Base-by-base conservation (phyloP, 2,113 vertebrate genomes). In the Anoplopoma fimbria region DNA sequence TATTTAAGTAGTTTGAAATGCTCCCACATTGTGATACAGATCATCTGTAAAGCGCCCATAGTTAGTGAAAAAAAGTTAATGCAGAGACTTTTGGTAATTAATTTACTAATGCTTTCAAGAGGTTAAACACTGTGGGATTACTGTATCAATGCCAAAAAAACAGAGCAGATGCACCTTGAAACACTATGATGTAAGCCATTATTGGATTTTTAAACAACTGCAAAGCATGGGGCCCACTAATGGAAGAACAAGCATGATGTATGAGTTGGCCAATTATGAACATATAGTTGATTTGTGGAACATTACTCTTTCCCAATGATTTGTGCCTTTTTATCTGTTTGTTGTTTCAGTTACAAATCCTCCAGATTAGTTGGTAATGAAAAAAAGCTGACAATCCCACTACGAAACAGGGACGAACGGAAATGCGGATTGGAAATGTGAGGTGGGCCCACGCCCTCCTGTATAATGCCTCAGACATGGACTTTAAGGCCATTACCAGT, bases 311-410 rank as follows among this genome's bases (percentile, higher is more conserved):
- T 83, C 57, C 82, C 61, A 83, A 82, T 91, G 83, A 87, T 88
- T 85, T 85, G 51, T 55, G 25, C 49, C 25, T 45, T 81, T 86
- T 86, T 58, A 82, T 87, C 79, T 76, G 77, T 82, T 87, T 90
- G 78, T 79, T 90, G 81, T 91, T 91, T 90, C 86, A 92, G 87
- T 88, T 78, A 89, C 82, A 91, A 93, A 94, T 88, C 79, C 82
- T 85, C 27, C 71, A 86, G 84, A 93, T 94, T 91, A 89, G 77
- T 60, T 81, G 83, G 65, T 92, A 87, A 91, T 91, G 84, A 91
- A 89, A 81, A 77, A 87, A 93, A 89, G 62, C 78, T 92, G 89
- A 93, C 74, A 84, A 70, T 81, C 74, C 80, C 38, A 2, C 63
- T 85, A 36, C 60, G 70, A 87, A 86, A 88, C 14, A 5, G 69